Percentiles rank a stretch among this genome's conserved stretches.
Evolutionary conservation across 2,888 invertebrate genomes (phyloP).

Genomic region (Melipona beecheii): DNA sequence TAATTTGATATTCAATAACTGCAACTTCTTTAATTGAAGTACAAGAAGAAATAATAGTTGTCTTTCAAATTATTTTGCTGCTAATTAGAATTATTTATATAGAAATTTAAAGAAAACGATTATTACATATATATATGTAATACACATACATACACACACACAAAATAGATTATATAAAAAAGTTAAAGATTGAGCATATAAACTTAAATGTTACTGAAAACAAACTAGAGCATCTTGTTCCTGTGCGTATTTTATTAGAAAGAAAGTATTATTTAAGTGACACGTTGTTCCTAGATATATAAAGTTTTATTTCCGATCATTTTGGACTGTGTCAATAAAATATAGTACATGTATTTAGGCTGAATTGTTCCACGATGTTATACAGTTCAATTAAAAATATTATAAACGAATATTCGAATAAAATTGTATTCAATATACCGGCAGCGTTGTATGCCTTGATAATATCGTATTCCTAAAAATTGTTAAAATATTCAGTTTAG

Average conservation of each 20-base stretch:
- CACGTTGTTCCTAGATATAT: slow-evolving; percentile 57
- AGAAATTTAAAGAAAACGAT: not conserved
- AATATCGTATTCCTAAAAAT: slow-evolving; percentile 50
- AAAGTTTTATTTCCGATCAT: slow-evolving; percentile 60
- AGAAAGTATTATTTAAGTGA: slow-evolving; percentile 27
- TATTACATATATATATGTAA: not conserved
- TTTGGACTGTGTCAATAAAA: slow-evolving; percentile 62
- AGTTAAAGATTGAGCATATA: not conserved
- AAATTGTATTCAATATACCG: slow-evolving; percentile 52
- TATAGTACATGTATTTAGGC: slow-evolving; percentile 63
- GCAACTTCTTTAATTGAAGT: not conserved
- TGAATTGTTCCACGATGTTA: slow-evolving; percentile 63
- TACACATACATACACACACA: not conserved
- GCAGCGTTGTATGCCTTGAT: slow-evolving; percentile 38
- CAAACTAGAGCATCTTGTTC: not conserved
- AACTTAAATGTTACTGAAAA: slow-evolving; percentile 11
- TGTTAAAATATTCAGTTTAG: slow-evolving; percentile 49
- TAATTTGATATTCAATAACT: not conserved
- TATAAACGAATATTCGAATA: slow-evolving; percentile 56
- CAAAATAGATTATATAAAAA: not conserved
- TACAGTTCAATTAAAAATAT: slow-evolving; percentile 59
- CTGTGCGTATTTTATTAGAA: not conserved
- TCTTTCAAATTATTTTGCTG: not conserved
- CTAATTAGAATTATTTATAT: not conserved
- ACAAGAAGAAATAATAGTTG: not conserved